These are phyloP conservation scores for Drosophila acutilabella DNA, from an alignment of 2,888 invertebrate genomes.

Conservation along the genomic window DNA sequence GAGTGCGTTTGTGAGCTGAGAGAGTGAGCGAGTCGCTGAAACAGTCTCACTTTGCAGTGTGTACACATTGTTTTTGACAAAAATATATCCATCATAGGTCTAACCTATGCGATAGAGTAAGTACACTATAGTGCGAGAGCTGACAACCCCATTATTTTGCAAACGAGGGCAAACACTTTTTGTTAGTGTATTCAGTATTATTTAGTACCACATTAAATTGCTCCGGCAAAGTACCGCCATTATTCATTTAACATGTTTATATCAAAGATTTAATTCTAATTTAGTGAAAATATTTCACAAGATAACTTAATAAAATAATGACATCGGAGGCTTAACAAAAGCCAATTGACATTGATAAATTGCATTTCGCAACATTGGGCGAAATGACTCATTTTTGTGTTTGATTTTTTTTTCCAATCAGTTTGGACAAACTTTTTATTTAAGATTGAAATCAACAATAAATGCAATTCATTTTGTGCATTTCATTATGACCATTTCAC, in stretches of 20 bases:
- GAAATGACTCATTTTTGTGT: conserved; percentile 15
- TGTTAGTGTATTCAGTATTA: conserved; percentile 34
- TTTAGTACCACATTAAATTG: conserved; percentile 43
- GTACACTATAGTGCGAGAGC: conserved; percentile 19
- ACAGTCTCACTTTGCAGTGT: conserved; percentile 46
- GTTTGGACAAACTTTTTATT: neutral
- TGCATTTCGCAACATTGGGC: neutral
- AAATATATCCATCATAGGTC: conserved; percentile 7
- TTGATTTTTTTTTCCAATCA: neutral
- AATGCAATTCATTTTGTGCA: neutral
- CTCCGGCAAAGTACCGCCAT: neutral
- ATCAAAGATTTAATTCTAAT: neutral
- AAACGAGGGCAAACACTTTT: conserved; percentile 29
- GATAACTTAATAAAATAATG: neutral
- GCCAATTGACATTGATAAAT: conserved; percentile 1
- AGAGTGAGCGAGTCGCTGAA: conserved; percentile 50
- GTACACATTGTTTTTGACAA: conserved; percentile 47
- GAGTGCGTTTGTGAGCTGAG: conserved; percentile 58
- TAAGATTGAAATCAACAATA: neutral
- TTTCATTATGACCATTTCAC: too few relatives aligned
- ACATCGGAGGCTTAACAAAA: neutral
- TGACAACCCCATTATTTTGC: conserved; percentile 26
- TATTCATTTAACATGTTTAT: neutral
- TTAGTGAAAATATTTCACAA: neutral
- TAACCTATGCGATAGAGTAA: conserved; percentile 35